Conservation (phyloP, 2,797 vertebrate species). For the Gallinago stenura region DNA sequence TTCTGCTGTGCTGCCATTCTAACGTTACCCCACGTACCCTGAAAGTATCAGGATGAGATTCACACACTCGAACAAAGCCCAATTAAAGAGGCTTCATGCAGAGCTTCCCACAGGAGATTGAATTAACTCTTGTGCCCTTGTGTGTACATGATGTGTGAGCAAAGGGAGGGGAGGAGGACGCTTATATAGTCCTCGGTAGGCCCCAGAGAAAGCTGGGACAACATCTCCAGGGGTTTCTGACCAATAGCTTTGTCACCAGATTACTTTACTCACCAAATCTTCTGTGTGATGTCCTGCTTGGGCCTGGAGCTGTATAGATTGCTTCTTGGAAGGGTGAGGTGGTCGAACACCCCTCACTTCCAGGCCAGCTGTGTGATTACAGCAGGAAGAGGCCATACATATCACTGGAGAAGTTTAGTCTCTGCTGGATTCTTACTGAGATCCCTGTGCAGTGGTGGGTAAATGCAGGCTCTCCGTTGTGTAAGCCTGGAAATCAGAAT, state of each 20-base stretch:
- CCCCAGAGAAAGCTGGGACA: neutral
- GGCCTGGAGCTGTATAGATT: neutral
- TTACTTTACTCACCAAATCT: neutral
- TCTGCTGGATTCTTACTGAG: neutral
- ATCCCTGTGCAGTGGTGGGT: neutral
- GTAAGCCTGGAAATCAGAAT: neutral
- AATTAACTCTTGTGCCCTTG: neutral
- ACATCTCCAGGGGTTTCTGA: neutral
- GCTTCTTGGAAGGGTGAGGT: neutral
- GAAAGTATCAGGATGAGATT: constrained; percentile 6
- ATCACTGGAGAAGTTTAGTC: neutral
- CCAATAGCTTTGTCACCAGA: neutral
- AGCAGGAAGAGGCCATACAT: accelerated
- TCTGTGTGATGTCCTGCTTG: neutral
- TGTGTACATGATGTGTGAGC: neutral
- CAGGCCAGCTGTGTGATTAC: neutral
- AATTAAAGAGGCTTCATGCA: constrained; percentile 5
- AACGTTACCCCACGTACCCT: neutral
- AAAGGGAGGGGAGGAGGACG: neutral
- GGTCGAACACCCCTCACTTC: neutral
- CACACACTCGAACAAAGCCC: neutral
- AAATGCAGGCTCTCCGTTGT: neutral
- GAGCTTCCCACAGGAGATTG: neutral
- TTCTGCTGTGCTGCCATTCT: constrained; percentile 5
- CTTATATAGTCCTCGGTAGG: neutral